Base-by-base conservation (phyloP, 2,888 invertebrate species). In the Drosophila multiciliata region DNA sequence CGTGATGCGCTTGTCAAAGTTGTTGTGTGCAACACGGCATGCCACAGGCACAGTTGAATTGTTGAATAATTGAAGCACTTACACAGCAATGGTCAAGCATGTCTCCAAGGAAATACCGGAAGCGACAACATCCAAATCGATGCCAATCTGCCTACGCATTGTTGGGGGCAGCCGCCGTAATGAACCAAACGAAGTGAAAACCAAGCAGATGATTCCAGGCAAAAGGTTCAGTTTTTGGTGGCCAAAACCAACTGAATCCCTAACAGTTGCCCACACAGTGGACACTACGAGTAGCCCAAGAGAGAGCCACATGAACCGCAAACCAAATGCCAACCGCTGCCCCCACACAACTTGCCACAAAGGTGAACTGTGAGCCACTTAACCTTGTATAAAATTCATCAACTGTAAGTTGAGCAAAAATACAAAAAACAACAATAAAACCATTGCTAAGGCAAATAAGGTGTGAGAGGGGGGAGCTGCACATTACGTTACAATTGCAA, bases 11-110 rank as follows among this genome's bases (percentile, higher is more conserved):
- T 66, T 76, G 65, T 72, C 67, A 80, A 78, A 52, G 42, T 54
- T 38, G 33, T 48, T 52, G 32, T 7, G 45, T 83, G 84, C 86
- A 45, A 81, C 74, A 66, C 72, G 59, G 29, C 29, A 29, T 29
- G 29, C 29, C 29, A 29, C 82, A 82, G 73, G 82, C 78, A 74
- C 73, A 61, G 62, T 54, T 87, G 65, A 83, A 23, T 45, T 59
- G 60, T 55, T 87, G 62, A 55, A 87, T 85, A 80, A 87, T 84
- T 87, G 33, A 87, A 49, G 32, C 48, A 72, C 60, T 62, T 36
- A 72, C 61, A 58, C 61, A 55, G 66, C 61, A 70, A 57, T 69
- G 69, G 64, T 50, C 45, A 35, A 54, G 55, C 72, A 49, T 36
- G 73, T 80, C 70, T 82, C 82, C 26, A 60, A 71, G 77, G 66